Conservation (phyloP, 2,888 invertebrate species). For the Melieria omissa region DNA sequence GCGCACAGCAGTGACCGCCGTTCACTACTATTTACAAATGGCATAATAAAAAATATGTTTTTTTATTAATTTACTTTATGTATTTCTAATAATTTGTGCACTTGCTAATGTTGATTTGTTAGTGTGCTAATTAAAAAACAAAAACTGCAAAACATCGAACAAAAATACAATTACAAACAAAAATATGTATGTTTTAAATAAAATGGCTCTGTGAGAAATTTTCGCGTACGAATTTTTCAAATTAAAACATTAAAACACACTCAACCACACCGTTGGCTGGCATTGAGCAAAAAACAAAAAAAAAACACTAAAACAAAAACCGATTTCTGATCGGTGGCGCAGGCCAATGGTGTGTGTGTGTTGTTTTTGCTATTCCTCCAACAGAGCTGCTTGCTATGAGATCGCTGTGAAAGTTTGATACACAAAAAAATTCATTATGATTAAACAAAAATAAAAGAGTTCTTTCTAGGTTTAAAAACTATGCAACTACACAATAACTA, state of each 20-base stretch:
- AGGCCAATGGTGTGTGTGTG: too few species aligned
- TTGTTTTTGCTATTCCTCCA: constrained; percentile 29
- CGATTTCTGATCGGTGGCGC: background rate
- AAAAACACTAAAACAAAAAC: background rate
- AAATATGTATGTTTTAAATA: constrained; percentile 38
- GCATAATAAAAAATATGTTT: too few species aligned
- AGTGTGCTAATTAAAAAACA: background rate
- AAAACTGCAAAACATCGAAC: background rate
- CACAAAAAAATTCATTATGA: constrained; percentile 37
- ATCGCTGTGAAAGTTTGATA: constrained; percentile 64
- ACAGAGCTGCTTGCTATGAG: constrained; percentile 56
- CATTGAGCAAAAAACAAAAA: background rate
- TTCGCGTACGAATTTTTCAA: constrained; percentile 3
- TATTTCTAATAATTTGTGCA: too few species aligned
- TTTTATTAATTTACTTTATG: too few species aligned
- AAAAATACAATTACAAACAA: constrained; percentile 32
- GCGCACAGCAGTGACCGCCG: too few species aligned
- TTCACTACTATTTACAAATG: too few species aligned
- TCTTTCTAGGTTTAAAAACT: constrained; percentile 11
- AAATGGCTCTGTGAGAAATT: constrained; percentile 49
- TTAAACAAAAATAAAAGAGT: constrained; percentile 12
- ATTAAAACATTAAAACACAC: constrained; percentile 6
- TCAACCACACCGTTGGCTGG: background rate
- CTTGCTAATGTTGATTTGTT: background rate
- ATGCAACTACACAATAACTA: too few species aligned